Evolutionary conservation across 2,888 invertebrate genomes (phyloP), one percentile per base, ranked within the genome.

Genomic region (Rhagonycha fulva): DNA sequence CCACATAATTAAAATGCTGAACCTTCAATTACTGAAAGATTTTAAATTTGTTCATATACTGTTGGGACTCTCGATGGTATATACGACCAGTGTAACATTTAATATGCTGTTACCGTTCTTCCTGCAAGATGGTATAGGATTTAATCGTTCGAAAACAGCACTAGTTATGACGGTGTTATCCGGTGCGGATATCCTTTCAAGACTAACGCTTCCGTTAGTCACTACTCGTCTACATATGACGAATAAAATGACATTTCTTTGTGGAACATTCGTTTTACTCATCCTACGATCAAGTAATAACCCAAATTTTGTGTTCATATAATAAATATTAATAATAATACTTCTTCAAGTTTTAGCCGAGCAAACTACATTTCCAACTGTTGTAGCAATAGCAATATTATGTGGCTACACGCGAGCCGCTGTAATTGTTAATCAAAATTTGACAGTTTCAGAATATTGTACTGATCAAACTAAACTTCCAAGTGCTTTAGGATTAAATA

Each of bases 401-500:
- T 92, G 91, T 81, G 94, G 94, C n/a, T 91, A 93, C 82, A 90
- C 93, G 24, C 91, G 94, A 80, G 94, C 94, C 70, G 91, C 93
- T 82, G 91, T 93, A 0, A 92, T 94, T n/a, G 92, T 94, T 0
- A 92, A 93, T 79, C 92, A 93, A 83, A 94, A 93, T 84, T 88
- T 94, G 62, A 91, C 92, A 0, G 91, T 94, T 69, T 92, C 94
- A 0, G 93, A 93, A 79, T 89, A 93, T 83, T 92, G 91, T 79
- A 88, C 88, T 12, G 84, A 84, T 71, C 82, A 84, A 11, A 89
- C 90, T 79, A 89, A 90, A 80, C 82, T 94, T 0, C 92, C 94
- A 0, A 92, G 93, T 0, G 94, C 93, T 0, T 89, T 94, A 2
- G 94, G 94, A 0, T 88, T 94, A 2, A 93, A 93, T 80, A 94